Conservation (phyloP, 2,888 invertebrate genomes). For the Thecophora atra region DNA sequence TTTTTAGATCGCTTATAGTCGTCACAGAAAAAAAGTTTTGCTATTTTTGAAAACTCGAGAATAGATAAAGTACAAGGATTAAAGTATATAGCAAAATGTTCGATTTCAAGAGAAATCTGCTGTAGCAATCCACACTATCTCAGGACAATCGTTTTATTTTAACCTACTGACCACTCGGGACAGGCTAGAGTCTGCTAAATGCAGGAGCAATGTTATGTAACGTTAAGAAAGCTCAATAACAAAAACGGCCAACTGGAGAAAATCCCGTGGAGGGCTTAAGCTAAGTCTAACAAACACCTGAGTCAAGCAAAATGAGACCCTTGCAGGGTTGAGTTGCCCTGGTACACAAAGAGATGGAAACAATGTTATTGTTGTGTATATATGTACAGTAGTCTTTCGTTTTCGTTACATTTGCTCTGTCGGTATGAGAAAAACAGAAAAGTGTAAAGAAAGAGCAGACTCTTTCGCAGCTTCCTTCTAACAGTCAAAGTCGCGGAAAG, state of each 20-base stretch:
- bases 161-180: no score
- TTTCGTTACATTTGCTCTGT: neutral
- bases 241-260: slow-evolving; percentile 40
- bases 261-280: slow-evolving; percentile 63
- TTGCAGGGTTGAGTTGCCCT: slow-evolving; percentile 6
- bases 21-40: no score
- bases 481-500: slow-evolving; percentile 4
- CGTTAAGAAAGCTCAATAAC: no score
- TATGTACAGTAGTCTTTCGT: neutral
- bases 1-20: no score
- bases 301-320: slow-evolving; percentile 55
- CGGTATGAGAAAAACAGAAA: slow-evolving; percentile 1
- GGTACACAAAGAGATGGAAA: slow-evolving; percentile 8
- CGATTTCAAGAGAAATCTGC: neutral
- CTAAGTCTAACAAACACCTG: slow-evolving; percentile 65
- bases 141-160: no score
- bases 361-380: slow-evolving; percentile 13
- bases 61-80: neutral
- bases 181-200: no score
- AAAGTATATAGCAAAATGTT: neutral
- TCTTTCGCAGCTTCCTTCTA: slow-evolving; percentile 12
- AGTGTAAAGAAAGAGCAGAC: slow-evolving; percentile 9
- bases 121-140: no score
- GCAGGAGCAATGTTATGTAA: no score
- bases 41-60: neutral